Conservation (phyloP, 2,113 vertebrate genomes). For the Eurystomus gularis region DNA sequence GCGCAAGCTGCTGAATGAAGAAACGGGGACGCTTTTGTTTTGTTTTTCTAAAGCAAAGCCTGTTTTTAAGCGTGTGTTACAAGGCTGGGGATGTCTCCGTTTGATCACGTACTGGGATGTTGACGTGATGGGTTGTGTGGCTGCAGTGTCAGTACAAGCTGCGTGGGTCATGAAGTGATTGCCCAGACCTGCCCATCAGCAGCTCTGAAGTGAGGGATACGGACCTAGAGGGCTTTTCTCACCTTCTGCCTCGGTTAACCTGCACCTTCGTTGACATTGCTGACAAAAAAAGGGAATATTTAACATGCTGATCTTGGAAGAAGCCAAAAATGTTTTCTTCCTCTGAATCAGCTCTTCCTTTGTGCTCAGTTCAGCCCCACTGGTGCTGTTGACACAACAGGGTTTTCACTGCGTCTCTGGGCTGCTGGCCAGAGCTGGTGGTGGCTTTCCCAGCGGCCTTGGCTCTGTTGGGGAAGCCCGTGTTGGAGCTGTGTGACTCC, state of each 20-base stretch:
- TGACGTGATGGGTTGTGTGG: background rate
- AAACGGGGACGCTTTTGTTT: background rate
- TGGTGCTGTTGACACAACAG: background rate
- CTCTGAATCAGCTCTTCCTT: background rate
- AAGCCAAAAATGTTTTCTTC: background rate
- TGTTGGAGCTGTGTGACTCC: background rate
- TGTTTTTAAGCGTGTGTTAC: background rate
- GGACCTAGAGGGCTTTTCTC: background rate
- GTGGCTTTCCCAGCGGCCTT: too few relatives aligned
- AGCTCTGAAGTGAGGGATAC: background rate
- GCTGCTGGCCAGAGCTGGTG: background rate
- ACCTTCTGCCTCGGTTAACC: background rate
- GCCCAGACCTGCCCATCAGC: background rate
- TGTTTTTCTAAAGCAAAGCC: background rate
- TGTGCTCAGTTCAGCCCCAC: background rate
- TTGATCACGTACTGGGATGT: background rate
- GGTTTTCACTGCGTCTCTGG: too few relatives aligned
- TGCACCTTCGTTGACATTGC: background rate
- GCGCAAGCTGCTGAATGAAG: background rate
- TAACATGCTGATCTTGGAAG: background rate
- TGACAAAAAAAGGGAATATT: background rate
- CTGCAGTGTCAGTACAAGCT: rapidly evolving
- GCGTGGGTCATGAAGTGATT: rapidly evolving
- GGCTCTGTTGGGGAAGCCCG: background rate
- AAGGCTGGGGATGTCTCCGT: background rate